Evolutionary conservation across 2,888 invertebrate species (phyloP).

Genomic region (Plutella xylostella): DNA sequence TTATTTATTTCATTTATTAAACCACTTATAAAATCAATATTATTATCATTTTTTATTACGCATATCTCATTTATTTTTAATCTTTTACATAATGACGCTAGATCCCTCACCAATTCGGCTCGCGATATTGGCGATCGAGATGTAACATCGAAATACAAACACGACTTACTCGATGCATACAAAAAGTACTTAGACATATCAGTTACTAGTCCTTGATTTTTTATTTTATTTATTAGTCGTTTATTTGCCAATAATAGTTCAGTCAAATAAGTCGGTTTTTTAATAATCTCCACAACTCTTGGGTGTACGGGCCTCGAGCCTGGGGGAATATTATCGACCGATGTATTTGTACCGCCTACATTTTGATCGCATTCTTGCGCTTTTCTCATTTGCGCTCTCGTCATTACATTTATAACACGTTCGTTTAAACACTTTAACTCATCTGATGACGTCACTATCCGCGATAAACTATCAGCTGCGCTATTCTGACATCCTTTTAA

Average conservation of each 20-base stretch:
- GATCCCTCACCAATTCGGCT: not conserved
- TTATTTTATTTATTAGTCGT: not conserved
- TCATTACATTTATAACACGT: not conserved
- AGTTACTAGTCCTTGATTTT: not conserved
- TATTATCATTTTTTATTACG: not conserved
- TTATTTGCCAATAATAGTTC: not conserved
- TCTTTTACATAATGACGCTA: not conserved
- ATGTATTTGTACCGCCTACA: not conserved
- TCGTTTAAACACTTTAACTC: not conserved
- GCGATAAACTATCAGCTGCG: not conserved
- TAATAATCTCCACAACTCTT: slow-evolving; percentile 1
- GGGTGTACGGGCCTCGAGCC: slow-evolving; percentile 1
- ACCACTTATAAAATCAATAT: not conserved
- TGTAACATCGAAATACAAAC: not conserved
- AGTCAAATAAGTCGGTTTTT: not conserved
- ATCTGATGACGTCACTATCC: not conserved
- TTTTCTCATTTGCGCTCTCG: not conserved
- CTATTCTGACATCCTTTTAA: not conserved
- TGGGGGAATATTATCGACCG: not conserved
- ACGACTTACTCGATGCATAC: not conserved
- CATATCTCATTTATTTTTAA: not conserved
- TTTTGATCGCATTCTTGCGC: not conserved
- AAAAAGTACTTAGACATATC: not conserved
- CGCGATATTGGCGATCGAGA: not conserved
- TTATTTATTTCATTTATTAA: not conserved